Base-by-base conservation (phyloP, 2,113 vertebrate species). In the Rhipidura dahli region DNA sequence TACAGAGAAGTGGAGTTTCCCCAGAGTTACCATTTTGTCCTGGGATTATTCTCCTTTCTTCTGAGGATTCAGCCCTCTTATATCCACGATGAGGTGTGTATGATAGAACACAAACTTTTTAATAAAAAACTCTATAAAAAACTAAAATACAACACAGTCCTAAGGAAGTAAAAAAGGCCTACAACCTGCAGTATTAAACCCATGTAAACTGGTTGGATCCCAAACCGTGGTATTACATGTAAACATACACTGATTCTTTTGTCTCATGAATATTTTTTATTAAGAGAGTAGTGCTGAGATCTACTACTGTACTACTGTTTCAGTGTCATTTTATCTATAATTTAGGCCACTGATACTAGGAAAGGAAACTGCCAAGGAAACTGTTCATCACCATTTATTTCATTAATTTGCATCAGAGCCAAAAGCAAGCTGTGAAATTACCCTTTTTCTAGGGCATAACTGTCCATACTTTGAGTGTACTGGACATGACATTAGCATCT, bases 31-130 rank as follows among this genome's bases (percentile, higher is more conserved):
- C 97, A 96, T 79, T 98, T 98, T 93, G 73, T 98, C 31, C 61
- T 98, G 51, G 95, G 92, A 17, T 93, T 98, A 53, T 98, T 98
- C 88, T 97, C 98, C 72, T 98, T 98, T 89, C 90, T 98, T 42
- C 95, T 98, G 59, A 96, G 97, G 85, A 90, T 98, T 73, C 95
- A 98, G 57, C 86, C 97, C 10, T 97, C 97, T 66, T 63, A 84
- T 26, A 96, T 98, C 66, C 98, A 98, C 59, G 96, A 98, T 3
- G 98, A 98, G 83, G 98, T 98, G 64, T 98, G 97, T 92, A 73
- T 94, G 75, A 89, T 98, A 93, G 98, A 98, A 95, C 97, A 97
- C 61, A 97, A 94, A 65, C 97, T 98, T 70, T 98, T 98, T 91
- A 70, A 96, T 88, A 87, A 87, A 92, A 97, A 93, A 70, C 91